A percentile compares a stretch with the other conserved stretches of the same genome.
Evolutionary conservation across 2,888 invertebrate genomes (phyloP).

Genomic region (Amphipoea oculea): DNA sequence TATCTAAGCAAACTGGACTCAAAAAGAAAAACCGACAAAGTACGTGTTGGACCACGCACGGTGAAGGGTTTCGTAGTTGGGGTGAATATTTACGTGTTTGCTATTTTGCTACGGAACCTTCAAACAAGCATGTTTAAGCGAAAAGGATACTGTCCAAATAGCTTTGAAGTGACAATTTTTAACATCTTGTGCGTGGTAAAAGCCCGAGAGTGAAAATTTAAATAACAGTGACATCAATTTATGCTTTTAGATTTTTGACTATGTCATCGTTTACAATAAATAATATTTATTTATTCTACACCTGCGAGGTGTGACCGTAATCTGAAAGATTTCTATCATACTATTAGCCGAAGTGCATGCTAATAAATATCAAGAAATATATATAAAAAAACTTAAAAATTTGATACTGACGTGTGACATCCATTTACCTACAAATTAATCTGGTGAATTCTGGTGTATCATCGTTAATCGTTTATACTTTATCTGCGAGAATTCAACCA

Average conservation of each 20-base stretch:
- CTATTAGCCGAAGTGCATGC: neutral
- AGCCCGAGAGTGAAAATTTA: neutral
- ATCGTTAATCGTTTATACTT: neutral
- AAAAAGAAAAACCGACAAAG: neutral
- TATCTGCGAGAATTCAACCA: neutral
- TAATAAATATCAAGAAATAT: neutral
- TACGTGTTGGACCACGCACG: neutral
- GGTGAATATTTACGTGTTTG: neutral
- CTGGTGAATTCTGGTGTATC: neutral
- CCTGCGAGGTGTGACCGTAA: neutral
- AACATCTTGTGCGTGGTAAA: neutral
- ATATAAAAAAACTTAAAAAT: neutral
- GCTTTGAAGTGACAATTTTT: neutral
- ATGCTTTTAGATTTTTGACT: neutral
- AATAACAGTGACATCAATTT: slow-evolving; percentile 2
- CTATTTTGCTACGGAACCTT: neutral
- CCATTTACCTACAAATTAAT: slow-evolving; percentile 4
- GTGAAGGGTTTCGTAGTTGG: neutral
- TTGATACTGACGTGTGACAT: neutral
- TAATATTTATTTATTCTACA: neutral
- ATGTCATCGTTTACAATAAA: neutral
- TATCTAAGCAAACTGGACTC: neutral
- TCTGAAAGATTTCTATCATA: slow-evolving; percentile 2
- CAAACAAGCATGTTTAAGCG: neutral
- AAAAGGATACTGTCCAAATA: neutral